Evolutionary conservation across 2,888 invertebrate genomes (phyloP).

Genomic region (Cheilosia vernalis): DNA sequence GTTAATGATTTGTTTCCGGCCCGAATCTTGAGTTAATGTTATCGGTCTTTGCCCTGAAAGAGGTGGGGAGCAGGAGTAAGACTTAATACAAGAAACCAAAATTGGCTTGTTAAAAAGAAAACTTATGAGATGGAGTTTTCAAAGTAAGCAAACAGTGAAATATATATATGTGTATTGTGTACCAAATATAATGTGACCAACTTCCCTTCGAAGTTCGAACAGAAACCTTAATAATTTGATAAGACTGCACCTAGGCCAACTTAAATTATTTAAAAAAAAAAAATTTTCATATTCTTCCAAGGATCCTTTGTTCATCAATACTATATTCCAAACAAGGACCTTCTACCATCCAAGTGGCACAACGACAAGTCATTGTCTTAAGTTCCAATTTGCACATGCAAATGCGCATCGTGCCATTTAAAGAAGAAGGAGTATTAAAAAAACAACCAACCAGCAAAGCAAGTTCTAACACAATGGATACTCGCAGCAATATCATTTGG

Average conservation of each 20-base stretch:
- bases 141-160: too few relatives aligned
- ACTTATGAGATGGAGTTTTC: too few relatives aligned
- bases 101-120: background rate
- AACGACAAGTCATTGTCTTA: constrained; percentile 45
- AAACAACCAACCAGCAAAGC: background rate
- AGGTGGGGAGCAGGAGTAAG: background rate
- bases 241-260: background rate
- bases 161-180: too few relatives aligned
- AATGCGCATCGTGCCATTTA: constrained; percentile 33
- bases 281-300: background rate
- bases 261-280: background rate
- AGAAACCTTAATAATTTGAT: background rate
- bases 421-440: constrained; percentile 7
- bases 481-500: constrained; percentile 10
- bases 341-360: constrained; percentile 14
- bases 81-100: background rate
- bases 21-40: constrained; percentile 18
- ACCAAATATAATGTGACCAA: too few relatives aligned
- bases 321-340: constrained; percentile 3
- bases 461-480: constrained; percentile 33
- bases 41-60: constrained; percentile 20
- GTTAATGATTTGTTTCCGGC: constrained; percentile 62
- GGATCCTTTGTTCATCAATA: background rate
- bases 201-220: too few relatives aligned
- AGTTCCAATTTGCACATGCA: constrained; percentile 49